Conservation (phyloP, 2,113 vertebrate species). For the Ceuthmochares aereus region DNA sequence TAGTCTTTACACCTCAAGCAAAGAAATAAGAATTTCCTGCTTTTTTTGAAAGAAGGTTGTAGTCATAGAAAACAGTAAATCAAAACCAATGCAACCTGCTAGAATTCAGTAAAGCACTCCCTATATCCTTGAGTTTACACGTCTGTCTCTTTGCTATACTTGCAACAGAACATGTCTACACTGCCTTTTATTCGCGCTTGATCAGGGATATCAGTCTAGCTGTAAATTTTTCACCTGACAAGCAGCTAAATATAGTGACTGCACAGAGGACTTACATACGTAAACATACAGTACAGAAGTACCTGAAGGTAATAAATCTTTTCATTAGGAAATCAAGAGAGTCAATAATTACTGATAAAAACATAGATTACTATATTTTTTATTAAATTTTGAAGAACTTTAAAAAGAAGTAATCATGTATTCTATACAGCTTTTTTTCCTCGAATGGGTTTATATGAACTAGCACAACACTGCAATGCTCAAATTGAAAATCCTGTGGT, state of each 20-base stretch:
- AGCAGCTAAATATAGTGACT: neutral
- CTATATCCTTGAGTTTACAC: neutral
- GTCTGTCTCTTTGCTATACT: rapidly evolving
- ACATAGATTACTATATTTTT: neutral
- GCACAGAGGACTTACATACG: neutral
- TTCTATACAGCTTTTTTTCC: neutral
- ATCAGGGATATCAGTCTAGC: neutral
- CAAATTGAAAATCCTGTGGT: neutral
- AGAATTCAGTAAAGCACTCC: neutral
- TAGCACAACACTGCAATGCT: neutral
- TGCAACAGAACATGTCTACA: neutral
- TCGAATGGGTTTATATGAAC: neutral
- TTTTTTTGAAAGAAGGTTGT: neutral
- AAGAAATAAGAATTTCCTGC: neutral
- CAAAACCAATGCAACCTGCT: neutral
- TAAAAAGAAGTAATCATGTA: neutral
- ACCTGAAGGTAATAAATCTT: neutral
- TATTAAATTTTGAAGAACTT: neutral
- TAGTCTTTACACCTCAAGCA: neutral
- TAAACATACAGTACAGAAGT: neutral
- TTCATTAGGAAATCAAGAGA: neutral
- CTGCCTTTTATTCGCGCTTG: neutral
- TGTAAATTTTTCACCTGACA: neutral
- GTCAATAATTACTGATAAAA: neutral
- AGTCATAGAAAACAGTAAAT: neutral